Evolutionary conservation across 2,797 vertebrate species (phyloP).

Genomic region (Gymnodraco acuticeps): DNA sequence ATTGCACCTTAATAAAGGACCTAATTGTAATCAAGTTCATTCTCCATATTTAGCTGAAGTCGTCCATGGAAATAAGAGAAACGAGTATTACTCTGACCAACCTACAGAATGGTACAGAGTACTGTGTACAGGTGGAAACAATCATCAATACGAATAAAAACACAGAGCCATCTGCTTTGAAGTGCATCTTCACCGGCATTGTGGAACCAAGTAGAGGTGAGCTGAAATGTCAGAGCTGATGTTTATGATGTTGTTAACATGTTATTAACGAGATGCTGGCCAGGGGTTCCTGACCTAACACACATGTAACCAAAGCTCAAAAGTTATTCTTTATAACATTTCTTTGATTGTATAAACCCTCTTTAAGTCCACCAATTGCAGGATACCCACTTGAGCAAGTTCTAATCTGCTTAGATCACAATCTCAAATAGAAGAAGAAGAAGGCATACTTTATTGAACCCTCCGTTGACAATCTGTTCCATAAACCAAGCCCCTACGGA

Average conservation of each 20-base stretch:
- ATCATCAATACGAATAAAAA: rapidly evolving
- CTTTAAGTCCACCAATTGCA: too few species aligned
- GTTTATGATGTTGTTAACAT: background rate
- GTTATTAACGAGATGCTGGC: background rate
- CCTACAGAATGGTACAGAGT: constrained; percentile 52
- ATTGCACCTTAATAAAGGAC: too few species aligned
- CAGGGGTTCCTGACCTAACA: background rate
- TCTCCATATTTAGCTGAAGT: constrained; percentile 33
- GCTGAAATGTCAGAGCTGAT: constrained; percentile 7
- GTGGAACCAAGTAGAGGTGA: constrained; percentile 53
- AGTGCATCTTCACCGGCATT: constrained; percentile 64
- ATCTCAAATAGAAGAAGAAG: too few species aligned
- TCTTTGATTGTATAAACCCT: too few species aligned
- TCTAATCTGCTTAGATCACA: too few species aligned
- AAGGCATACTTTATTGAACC: too few species aligned
- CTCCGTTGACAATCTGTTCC: too few species aligned
- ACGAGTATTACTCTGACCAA: constrained; percentile 10
- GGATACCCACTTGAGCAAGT: too few species aligned
- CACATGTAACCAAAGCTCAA: background rate
- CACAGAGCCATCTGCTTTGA: constrained; percentile 19
- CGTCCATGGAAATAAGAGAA: rapidly evolving
- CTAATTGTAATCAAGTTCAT: background rate
- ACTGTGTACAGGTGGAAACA: constrained; percentile 65
- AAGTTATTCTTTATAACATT: too few species aligned
- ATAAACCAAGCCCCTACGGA: too few species aligned